A percentile compares a stretch with the other conserved stretches of the same genome.
phyloP scores from a whole-genome alignment of 1,140 invertebrate species.

The Euglossa dilemma region DNA sequence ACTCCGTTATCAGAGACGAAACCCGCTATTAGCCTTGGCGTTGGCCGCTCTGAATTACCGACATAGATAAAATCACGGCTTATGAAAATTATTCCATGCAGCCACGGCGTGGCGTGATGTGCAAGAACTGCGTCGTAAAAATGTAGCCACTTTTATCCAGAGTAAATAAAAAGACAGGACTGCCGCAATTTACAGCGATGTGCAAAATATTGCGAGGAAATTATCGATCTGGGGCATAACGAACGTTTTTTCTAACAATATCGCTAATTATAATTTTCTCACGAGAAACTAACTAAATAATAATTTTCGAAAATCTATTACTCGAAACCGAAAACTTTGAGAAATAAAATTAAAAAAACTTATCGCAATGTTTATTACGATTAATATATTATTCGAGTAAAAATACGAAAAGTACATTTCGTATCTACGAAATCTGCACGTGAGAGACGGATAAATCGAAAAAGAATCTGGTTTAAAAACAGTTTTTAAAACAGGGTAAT shows the following conservation, averaged over 20 bases:
- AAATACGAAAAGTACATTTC: not conserved
- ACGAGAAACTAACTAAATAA: too few relatives aligned
- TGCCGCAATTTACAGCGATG: not conserved
- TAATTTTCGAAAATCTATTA: too few relatives aligned
- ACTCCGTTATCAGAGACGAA: not conserved
- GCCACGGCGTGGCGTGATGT: slow-evolving; percentile 19
- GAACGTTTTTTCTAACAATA: too few relatives aligned
- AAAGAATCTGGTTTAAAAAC: not conserved
- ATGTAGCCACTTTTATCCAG: not conserved
- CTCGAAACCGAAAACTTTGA: too few relatives aligned
- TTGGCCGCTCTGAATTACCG: slow-evolving; percentile 26
- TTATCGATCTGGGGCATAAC: too few relatives aligned
- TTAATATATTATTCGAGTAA: too few relatives aligned
- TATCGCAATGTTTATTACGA: too few relatives aligned
- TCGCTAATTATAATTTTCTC: too few relatives aligned
- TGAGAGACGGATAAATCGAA: too few relatives aligned
- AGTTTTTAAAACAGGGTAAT: not conserved
- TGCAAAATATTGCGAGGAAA: not conserved
- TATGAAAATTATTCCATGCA: not conserved
- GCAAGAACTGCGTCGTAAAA: slow-evolving; percentile 1
- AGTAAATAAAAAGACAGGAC: not conserved
- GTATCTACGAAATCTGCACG: too few relatives aligned
- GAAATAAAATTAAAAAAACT: too few relatives aligned
- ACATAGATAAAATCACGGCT: slow-evolving; percentile 10
- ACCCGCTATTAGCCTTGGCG: not conserved